Conservation (phyloP, 92 coral and sea anemone genomes). For the Porites divaricata region DNA sequence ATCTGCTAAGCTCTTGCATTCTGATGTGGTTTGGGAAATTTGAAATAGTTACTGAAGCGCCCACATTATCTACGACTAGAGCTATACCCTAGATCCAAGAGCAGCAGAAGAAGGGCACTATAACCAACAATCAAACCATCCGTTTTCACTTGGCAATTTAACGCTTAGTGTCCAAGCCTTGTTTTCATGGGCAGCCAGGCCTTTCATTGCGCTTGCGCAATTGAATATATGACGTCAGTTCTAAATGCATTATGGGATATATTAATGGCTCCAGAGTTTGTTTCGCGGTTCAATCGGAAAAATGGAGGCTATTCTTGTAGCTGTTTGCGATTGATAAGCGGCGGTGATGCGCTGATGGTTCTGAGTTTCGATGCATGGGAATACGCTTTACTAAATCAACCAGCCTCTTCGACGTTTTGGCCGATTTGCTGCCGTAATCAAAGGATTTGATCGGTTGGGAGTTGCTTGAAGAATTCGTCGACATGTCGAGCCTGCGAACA, state of each 20-base stretch:
- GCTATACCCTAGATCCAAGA: too few species aligned
- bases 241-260: constrained; percentile 93
- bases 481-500: constrained; percentile 83
- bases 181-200: constrained; percentile 46
- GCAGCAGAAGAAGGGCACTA: too few species aligned
- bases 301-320: constrained; percentile 16
- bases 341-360: constrained; percentile 3
- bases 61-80: too few species aligned
- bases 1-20: constrained; percentile 87
- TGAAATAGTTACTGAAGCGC: not conserved
- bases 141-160: not conserved
- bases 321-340: constrained; percentile 34
- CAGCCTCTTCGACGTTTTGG: constrained; percentile 5
- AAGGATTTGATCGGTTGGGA: constrained; percentile 36
- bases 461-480: constrained; percentile 34
- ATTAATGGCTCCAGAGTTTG: constrained; percentile 67
- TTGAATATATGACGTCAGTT: constrained; percentile 77
- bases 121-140: not conserved
- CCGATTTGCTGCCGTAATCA: not conserved
- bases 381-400: not conserved
- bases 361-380: constrained; percentile 26
- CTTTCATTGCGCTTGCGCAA: constrained; percentile 62
- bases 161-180: constrained; percentile 57
- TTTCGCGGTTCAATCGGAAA: not conserved
- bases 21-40: constrained; percentile 13